Percentiles rank a stretch among this genome's conserved stretches.
phyloP scores from a whole-genome alignment of 1,140 invertebrate genomes.

The Ceratoteleas bidentatus region DNA sequence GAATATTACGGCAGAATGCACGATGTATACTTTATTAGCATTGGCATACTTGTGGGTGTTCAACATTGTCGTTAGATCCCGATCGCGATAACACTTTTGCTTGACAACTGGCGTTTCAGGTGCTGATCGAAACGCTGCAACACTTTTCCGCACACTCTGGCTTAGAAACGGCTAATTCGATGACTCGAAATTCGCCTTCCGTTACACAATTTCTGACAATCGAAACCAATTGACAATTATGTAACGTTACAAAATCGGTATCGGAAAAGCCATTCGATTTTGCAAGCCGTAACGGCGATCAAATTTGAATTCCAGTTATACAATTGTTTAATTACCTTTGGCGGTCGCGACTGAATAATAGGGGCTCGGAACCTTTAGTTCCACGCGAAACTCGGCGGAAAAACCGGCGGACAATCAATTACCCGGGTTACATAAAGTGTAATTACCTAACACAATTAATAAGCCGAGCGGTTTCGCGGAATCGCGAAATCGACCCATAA shows the following conservation, averaged over 20 bases:
- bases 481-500: constrained; percentile 45
- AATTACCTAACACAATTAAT: constrained; percentile 40
- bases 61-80: constrained; percentile 11
- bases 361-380: neutral
- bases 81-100: too few relatives aligned
- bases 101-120: too few relatives aligned
- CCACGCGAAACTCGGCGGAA: neutral
- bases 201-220: constrained; percentile 37
- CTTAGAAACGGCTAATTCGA: too few relatives aligned
- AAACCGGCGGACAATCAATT: constrained; percentile 24
- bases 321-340: constrained; percentile 38
- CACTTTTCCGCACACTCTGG: too few relatives aligned
- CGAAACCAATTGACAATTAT: constrained; percentile 29
- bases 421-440: constrained; percentile 34
- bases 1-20: constrained; percentile 34
- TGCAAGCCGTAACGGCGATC: constrained; percentile 7
- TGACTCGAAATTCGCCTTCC: constrained; percentile 1
- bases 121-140: too few relatives aligned
- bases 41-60: constrained; percentile 32
- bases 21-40: constrained; percentile 49
- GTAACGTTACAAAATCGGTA: constrained; percentile 35
- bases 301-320: constrained; percentile 33
- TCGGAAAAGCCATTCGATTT: constrained; percentile 26
- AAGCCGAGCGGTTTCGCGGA: constrained; percentile 9
- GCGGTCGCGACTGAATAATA: neutral